Conservation (phyloP, 2,113 vertebrate species). For the Apistogramma diplotaenia region DNA sequence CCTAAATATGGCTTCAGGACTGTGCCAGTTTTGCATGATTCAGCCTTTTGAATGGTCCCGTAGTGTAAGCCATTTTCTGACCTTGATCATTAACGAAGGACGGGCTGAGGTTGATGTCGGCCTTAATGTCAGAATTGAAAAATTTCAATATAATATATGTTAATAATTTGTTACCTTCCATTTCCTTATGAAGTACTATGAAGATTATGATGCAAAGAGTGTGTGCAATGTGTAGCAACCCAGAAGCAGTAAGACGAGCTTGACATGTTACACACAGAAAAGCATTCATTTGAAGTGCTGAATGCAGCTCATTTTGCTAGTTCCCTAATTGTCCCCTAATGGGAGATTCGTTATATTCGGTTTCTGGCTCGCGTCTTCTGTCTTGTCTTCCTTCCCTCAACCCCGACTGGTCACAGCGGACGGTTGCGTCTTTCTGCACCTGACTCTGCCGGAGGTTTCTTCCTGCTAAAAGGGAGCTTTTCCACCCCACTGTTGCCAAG, state of each 20-base stretch:
- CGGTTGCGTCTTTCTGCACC: no score
- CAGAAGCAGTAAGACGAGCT: background rate
- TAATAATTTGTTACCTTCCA: no score
- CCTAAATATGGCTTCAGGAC: background rate
- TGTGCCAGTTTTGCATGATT: background rate
- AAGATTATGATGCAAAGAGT: background rate
- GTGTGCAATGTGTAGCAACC: background rate
- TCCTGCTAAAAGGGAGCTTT: no score
- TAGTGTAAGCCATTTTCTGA: background rate
- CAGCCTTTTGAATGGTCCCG: background rate
- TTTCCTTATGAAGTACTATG: no score
- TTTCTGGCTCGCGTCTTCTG: no score
- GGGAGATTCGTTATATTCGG: background rate
- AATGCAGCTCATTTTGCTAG: background rate
- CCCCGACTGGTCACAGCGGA: no score
- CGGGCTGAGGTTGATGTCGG: background rate
- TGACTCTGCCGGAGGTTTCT: no score
- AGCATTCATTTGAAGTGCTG: background rate
- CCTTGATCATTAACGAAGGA: background rate
- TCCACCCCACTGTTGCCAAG: no score
- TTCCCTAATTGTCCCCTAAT: background rate
- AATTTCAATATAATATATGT: background rate
- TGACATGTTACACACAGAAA: background rate
- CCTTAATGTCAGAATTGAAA: background rate
- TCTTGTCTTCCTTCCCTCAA: no score